Conservation (phyloP, 2,797 vertebrate genomes). For the Chloroceryle amazona region DNA sequence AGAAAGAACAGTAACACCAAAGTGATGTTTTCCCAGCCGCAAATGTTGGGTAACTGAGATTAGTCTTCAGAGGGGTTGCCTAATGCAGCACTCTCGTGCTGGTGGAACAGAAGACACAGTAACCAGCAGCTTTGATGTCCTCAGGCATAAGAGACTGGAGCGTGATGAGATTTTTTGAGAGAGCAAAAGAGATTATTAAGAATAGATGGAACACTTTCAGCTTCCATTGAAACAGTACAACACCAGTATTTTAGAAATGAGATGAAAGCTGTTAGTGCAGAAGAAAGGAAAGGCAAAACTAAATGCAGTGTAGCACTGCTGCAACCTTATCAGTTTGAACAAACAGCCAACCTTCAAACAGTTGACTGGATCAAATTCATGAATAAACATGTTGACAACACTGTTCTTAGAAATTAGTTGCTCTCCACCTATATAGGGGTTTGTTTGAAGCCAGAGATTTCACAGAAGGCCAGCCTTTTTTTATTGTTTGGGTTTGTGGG, state of each 20-base stretch:
- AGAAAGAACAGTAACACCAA: not conserved
- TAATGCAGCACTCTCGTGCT: rapidly evolving
- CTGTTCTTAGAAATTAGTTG: not conserved
- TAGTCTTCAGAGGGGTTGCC: not conserved
- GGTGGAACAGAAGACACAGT: not conserved
- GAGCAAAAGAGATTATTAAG: not conserved
- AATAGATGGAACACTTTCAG: not conserved
- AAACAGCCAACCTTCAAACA: slow-evolving; percentile 23
- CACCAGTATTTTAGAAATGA: not conserved
- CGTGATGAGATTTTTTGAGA: not conserved
- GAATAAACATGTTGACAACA: slow-evolving; percentile 29
- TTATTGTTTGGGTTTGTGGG: not conserved
- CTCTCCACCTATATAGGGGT: not conserved
- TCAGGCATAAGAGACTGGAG: not conserved
- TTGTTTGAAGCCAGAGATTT: not conserved
- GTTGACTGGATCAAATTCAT: not conserved
- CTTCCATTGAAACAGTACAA: not conserved
- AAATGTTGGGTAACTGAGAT: not conserved
- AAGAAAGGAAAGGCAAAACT: not conserved
- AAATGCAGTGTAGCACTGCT: not conserved
- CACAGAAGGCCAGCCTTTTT: not conserved
- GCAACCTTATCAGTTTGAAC: not conserved
- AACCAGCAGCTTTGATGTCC: not conserved
- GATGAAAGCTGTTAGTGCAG: not conserved
- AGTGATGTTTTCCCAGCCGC: not conserved